Evolutionary conservation across 2,888 invertebrate species (phyloP).

Genomic region (Lithophane ornitopus): DNA sequence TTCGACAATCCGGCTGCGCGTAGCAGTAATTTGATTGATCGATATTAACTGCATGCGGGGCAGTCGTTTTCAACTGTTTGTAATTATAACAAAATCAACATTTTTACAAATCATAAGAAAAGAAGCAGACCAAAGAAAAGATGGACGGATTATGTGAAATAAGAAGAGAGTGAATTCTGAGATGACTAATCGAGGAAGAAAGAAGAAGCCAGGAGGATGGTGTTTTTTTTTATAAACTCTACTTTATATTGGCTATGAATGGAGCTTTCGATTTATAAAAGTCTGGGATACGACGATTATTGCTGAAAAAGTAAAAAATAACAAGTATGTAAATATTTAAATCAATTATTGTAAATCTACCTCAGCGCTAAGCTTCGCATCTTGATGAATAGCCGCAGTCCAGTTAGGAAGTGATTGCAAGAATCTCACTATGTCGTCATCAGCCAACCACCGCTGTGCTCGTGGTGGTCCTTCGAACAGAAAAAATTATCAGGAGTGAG

Average conservation of each 20-base stretch:
- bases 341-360: constrained; percentile 44
- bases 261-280: background rate
- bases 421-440: constrained; percentile 98
- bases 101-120: background rate
- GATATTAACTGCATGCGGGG: background rate
- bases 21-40: background rate
- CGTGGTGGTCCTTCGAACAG: constrained; percentile 33
- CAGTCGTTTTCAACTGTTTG: background rate
- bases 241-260: background rate
- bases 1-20: no score
- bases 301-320: background rate
- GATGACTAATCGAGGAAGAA: background rate
- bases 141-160: background rate
- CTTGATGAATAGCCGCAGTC: constrained; percentile 67
- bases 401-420: constrained; percentile 93
- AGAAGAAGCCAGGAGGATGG: background rate
- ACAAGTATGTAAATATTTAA: background rate
- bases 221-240: background rate
- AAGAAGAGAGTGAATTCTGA: background rate
- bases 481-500: background rate
- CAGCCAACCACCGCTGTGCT: constrained; percentile 93
- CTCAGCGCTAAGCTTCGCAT: constrained; percentile 58
- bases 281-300: background rate
- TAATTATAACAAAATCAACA: background rate
- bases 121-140: background rate